A percentile compares a stretch with the other conserved stretches of the same genome.
Conservation (phyloP, 1,140 invertebrate genomes). For the Leucophenga varia region DNA sequence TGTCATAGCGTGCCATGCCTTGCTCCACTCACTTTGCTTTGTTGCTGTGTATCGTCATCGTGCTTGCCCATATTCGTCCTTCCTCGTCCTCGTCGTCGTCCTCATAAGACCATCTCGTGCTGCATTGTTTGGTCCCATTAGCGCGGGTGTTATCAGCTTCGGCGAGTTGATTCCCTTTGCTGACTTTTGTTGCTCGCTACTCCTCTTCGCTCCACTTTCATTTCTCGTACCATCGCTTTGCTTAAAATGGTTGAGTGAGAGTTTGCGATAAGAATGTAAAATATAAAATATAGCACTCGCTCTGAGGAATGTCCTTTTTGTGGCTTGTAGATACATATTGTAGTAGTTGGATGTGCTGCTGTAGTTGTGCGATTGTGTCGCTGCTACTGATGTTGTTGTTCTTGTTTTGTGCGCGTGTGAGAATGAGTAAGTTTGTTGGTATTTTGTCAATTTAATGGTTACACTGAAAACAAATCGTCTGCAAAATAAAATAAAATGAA, state of each 20-base stretch:
- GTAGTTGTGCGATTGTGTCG: not conserved
- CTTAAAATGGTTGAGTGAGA: slow-evolving; percentile 54
- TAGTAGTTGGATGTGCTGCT: not conserved
- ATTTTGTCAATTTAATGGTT: slow-evolving; percentile 53
- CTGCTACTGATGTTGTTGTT: slow-evolving; percentile 2
- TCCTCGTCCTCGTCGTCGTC: not conserved
- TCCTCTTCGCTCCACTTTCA: no score
- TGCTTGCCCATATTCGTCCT: not conserved
- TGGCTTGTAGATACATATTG: slow-evolving; percentile 18
- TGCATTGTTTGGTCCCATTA: slow-evolving; percentile 56
- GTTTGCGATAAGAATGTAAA: slow-evolving; percentile 57
- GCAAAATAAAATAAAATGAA: no score
- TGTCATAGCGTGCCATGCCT: not conserved
- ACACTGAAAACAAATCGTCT: slow-evolving; percentile 28
- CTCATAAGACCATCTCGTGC: no score
- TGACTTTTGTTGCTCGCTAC: slow-evolving; percentile 6
- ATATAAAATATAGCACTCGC: slow-evolving; percentile 53
- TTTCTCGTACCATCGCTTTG: no score
- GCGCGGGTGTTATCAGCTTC: slow-evolving; percentile 50
- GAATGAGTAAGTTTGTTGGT: no score
- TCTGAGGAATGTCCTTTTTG: slow-evolving; percentile 55
- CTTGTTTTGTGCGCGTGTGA: no score
- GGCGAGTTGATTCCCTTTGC: slow-evolving; percentile 36
- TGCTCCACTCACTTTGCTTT: not conserved
- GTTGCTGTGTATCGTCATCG: slow-evolving; percentile 5